phyloP scores from a whole-genome alignment of 1,140 invertebrate species.

The Arctopsyche grandis region DNA sequence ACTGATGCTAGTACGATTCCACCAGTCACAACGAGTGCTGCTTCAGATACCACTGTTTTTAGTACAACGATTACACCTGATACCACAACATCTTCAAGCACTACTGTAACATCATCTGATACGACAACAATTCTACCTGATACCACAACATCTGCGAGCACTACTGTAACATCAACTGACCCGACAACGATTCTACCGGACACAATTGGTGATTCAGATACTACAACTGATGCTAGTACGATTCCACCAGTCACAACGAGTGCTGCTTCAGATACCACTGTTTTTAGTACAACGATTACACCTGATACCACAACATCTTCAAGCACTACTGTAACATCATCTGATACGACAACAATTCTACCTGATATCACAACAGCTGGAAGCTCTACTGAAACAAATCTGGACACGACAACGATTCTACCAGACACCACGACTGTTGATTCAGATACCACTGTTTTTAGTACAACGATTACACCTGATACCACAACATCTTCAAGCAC shows the following conservation, averaged over 20 bases:
- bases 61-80: too few species aligned
- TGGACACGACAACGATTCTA: neutral
- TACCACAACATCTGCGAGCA: neutral
- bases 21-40: neutral
- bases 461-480: too few species aligned
- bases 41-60: too few species aligned
- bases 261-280: neutral
- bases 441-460: too few species aligned
- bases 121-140: neutral
- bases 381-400: too few species aligned
- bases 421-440: too few species aligned
- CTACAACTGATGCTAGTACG: neutral
- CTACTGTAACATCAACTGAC: neutral
- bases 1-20: neutral
- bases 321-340: neutral
- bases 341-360: neutral
- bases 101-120: too few species aligned
- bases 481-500: too few species aligned
- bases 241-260: neutral
- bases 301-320: neutral
- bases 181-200: neutral
- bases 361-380: too few species aligned
- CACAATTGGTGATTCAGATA: too few species aligned
- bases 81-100: too few species aligned
- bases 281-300: neutral